Percentiles rank a stretch among this genome's conserved stretches.
phyloP scores from a whole-genome alignment of 2,113 vertebrate species.

The Platysteira castanea region DNA sequence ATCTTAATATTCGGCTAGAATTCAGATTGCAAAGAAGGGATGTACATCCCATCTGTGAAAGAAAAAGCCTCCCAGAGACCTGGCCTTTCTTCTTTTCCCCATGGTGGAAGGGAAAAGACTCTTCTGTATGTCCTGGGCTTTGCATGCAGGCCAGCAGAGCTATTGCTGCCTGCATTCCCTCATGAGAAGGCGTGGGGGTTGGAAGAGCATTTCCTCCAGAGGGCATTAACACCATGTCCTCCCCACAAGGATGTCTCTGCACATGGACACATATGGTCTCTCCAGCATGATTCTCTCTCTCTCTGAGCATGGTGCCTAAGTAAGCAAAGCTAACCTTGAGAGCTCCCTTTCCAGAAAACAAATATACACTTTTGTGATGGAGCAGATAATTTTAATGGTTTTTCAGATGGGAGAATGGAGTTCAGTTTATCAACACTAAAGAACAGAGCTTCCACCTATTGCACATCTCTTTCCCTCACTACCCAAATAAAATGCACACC shows the following conservation, averaged over 20 bases:
- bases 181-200: accelerated
- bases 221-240: background rate
- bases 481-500: background rate
- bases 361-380: background rate
- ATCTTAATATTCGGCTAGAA: background rate
- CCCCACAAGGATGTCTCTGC: background rate
- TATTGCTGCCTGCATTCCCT: background rate
- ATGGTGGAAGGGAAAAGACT: background rate
- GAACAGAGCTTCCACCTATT: background rate
- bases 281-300: background rate
- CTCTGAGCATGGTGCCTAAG: background rate
- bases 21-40: background rate
- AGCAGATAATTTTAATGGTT: background rate
- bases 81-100: background rate
- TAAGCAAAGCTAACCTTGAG: background rate
- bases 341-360: background rate
- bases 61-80: background rate
- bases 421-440: background rate
- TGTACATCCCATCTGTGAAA: background rate
- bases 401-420: background rate
- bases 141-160: background rate
- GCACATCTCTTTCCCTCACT: background rate
- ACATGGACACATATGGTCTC: background rate
- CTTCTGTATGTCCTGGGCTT: background rate
- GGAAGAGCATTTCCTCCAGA: background rate